Evolutionary conservation across 2,888 invertebrate genomes (phyloP).

Genomic region (Vesta saturnalis): DNA sequence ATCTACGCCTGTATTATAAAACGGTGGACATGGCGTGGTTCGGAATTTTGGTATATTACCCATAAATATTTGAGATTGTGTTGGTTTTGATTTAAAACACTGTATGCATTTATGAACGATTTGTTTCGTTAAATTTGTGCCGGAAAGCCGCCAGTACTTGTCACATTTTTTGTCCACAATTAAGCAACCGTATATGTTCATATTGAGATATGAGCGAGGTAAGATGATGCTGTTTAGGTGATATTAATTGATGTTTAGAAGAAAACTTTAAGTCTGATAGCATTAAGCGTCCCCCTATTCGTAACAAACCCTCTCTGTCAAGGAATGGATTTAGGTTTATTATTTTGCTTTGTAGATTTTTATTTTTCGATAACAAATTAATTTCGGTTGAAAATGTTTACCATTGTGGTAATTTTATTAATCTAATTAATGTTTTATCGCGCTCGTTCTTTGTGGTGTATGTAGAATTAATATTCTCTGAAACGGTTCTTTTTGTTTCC

Average conservation of each 20-base stretch:
- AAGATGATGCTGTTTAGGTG: not conserved
- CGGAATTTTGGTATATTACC: not conserved
- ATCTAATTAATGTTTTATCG: not conserved
- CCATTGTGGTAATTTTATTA: not conserved
- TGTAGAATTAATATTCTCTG: not conserved
- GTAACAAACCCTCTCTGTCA: not conserved
- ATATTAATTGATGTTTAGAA: not conserved
- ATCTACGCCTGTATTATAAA: not conserved
- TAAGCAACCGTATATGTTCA: not conserved
- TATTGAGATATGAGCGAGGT: not conserved
- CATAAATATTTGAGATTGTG: too few relatives aligned
- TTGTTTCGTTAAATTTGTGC: not conserved
- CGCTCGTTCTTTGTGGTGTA: not conserved
- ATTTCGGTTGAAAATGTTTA: not conserved
- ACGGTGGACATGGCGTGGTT: not conserved
- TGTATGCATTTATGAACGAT: not conserved
- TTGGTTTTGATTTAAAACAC: not conserved
- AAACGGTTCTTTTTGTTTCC: not conserved
- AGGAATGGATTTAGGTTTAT: not conserved
- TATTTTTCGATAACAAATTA: not conserved
- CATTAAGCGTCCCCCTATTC: not conserved
- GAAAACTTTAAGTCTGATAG: not conserved
- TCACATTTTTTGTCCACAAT: not conserved
- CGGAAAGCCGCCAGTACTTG: not conserved
- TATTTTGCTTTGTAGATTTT: not conserved